Percentiles rank a stretch among this genome's conserved stretches.
Conservation (phyloP, 2,888 invertebrate genomes). For the Trissolcus brochymenae region DNA sequence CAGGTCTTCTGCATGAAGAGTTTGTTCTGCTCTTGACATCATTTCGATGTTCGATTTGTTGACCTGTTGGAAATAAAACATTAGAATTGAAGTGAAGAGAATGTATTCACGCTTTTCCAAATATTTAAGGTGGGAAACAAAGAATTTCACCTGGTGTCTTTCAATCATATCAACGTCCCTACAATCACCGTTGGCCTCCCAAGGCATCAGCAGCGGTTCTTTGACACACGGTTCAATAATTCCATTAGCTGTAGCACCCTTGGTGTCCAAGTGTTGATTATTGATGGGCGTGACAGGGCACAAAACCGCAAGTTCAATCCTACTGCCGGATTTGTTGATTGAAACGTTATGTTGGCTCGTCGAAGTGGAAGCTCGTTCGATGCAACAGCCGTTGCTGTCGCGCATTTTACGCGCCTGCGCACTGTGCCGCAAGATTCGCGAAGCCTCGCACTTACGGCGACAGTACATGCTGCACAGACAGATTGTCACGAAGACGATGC, state of each 20-base stretch:
- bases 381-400: slow-evolving; percentile 71
- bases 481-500: slow-evolving; percentile 73
- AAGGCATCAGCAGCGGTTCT: slow-evolving; percentile 74
- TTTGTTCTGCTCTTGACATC: slow-evolving; percentile 32
- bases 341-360: slow-evolving; percentile 64
- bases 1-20: slow-evolving; percentile 61
- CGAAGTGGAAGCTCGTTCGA: slow-evolving; percentile 69
- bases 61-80: slow-evolving; percentile 63
- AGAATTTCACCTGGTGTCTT: slow-evolving; percentile 82
- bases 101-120: slow-evolving; percentile 81
- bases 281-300: slow-evolving; percentile 71
- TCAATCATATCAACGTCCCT: slow-evolving; percentile 81
- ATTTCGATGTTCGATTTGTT: slow-evolving; percentile 58
- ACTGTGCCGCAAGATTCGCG: slow-evolving; percentile 67
- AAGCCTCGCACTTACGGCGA: slow-evolving; percentile 69
- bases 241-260: slow-evolving; percentile 77
- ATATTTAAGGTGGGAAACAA: not conserved
- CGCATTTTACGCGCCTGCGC: slow-evolving; percentile 67
- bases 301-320: slow-evolving; percentile 74
- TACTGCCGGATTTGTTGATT: slow-evolving; percentile 64
- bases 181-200: slow-evolving; percentile 74
- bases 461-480: slow-evolving; percentile 74
- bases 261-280: slow-evolving; percentile 78
- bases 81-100: slow-evolving; percentile 78
- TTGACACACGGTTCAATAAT: slow-evolving; percentile 77